Evolutionary conservation across 1,140 invertebrate genomes (phyloP).

Genomic region (Asobara japonica): DNA sequence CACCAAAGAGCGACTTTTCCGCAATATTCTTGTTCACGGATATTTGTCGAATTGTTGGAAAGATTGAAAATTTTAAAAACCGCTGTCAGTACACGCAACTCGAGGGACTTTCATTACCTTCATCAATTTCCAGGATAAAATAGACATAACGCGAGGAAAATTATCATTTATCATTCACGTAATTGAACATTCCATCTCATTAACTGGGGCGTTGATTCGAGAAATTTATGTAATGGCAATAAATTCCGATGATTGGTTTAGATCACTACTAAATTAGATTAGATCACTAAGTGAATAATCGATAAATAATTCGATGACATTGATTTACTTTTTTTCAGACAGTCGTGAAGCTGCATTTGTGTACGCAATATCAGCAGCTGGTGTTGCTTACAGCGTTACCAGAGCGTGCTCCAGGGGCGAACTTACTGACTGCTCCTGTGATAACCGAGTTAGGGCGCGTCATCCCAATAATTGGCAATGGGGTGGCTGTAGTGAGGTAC

Average conservation of each 20-base stretch:
- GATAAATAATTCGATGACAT: neutral
- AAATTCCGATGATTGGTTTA: neutral
- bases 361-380: constrained; percentile 86
- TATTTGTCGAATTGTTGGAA: no score
- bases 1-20: no score
- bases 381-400: constrained; percentile 90
- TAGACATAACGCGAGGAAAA: no score
- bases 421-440: constrained; percentile 88
- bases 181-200: no score
- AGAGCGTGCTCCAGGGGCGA: constrained; percentile 88
- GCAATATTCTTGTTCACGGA: no score
- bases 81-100: no score
- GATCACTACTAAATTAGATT: neutral
- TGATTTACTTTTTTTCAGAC: constrained; percentile 72
- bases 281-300: neutral
- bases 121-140: no score
- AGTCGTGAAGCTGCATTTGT: constrained; percentile 86
- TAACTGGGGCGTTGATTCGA: no score
- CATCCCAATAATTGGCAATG: constrained; percentile 82
- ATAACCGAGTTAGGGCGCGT: constrained; percentile 77
- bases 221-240: neutral
- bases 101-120: no score
- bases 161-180: no score
- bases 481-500: constrained; percentile 85
- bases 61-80: no score